Base-by-base conservation (phyloP, 1,140 invertebrate species). In the Drosophila ironensis region DNA sequence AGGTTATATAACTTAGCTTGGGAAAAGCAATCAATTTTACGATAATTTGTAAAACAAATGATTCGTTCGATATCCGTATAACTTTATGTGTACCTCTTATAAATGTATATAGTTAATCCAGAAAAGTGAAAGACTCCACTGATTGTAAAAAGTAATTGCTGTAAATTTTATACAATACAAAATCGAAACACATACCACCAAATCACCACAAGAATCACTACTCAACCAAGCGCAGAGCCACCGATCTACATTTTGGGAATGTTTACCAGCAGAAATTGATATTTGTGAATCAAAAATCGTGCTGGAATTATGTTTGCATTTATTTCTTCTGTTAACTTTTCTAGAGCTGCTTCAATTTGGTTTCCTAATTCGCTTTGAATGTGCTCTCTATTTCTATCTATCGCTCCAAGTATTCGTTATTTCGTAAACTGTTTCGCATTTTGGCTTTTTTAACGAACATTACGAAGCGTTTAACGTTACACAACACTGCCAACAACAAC, bases 131-230 rank as follows among this genome's bases (percentile, higher is more conserved):
- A 71, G 35, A 48, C 7, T 7, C 24, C 48, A 40, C 54, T 68
- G 44, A 72, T 64, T 84, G 74, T 84, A 71, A 50, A 74, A 86
- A 86, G 80, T 86, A 87, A 24, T 86, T 86, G 81, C 80, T 86
- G 81, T 86, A 87, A 87, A 80, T 86, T 86, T 80, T 20, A 53
- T 20, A 53, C 27, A 48, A 51, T 25, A 30, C 9, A 35, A 38
- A 63, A 41, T 22, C 2, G 17, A 22, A 22, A 33, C 9, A 37
- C 12, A 54, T 17, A 68, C 24, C 22, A 30, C 54, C 28, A 28
- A 45, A 33, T 27, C 44, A 38, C 22, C 22, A 48, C 25, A 52
- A 41, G 14, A 59, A 40, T 19, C 20, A 57, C 28, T 14, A 47
- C 16, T 8, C 56, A 52, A 33, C 6, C 9, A 33, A 35, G 16